phyloP scores from a whole-genome alignment of 2,888 invertebrate species.

The Gymnocheta viridis region DNA sequence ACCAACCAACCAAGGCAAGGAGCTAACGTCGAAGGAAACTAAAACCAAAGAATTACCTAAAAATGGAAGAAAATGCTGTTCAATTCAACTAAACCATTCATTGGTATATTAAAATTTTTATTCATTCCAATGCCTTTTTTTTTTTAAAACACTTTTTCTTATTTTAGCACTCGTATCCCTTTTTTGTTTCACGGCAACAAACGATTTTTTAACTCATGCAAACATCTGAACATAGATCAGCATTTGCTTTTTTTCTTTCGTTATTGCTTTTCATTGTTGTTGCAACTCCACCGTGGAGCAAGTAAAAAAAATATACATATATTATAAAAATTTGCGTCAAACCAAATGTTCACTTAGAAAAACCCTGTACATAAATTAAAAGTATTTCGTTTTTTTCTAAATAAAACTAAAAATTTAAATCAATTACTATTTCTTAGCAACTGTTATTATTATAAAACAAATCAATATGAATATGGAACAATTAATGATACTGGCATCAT shows the following conservation, averaged over 20 bases:
- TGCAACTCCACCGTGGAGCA: background rate
- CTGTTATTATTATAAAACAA: too few species aligned
- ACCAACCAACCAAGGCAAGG: constrained; percentile 49
- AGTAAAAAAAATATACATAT: too few species aligned
- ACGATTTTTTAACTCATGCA: constrained; percentile 7
- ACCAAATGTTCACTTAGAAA: too few species aligned
- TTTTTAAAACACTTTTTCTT: background rate
- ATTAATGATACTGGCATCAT: too few species aligned
- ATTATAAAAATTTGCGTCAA: too few species aligned
- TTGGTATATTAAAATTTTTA: constrained; percentile 45
- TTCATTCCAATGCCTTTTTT: constrained; percentile 39
- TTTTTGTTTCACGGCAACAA: constrained; percentile 33
- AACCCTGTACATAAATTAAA: too few species aligned
- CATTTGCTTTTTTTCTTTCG: constrained; percentile 29
- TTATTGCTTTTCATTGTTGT: constrained; percentile 1
- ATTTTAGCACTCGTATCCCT: background rate
- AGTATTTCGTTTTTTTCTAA: too few species aligned
- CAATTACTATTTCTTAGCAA: too few species aligned
- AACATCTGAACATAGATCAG: constrained; percentile 28
- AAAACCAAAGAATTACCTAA: constrained; percentile 54
- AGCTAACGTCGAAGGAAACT: constrained; percentile 47
- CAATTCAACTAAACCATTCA: constrained; percentile 43
- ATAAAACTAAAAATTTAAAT: too few species aligned
- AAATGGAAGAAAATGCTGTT: background rate
- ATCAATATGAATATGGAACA: too few species aligned